Percentiles rank a stretch among this genome's conserved stretches.
Conservation (phyloP, 2,113 vertebrate genomes). For the Trematomus loennbergii region DNA sequence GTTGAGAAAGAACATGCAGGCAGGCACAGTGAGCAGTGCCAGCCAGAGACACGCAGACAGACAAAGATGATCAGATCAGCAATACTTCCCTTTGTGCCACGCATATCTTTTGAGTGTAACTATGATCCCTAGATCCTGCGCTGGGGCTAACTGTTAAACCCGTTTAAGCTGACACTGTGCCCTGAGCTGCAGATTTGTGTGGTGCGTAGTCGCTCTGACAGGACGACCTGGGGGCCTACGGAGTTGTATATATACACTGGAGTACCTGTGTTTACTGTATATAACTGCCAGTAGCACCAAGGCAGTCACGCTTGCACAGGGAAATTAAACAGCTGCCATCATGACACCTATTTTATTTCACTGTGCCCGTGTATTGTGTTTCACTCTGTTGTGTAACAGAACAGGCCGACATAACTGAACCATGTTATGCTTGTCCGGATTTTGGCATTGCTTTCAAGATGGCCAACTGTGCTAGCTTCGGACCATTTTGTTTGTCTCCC, state of each 20-base stretch:
- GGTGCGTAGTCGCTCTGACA: constrained; percentile 45
- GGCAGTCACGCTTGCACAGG: constrained; percentile 19
- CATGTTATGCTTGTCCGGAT: constrained; percentile 54
- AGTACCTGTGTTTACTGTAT: constrained; percentile 64
- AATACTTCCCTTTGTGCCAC: constrained; percentile 30
- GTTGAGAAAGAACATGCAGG: constrained; percentile 32
- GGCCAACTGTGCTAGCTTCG: constrained; percentile 18
- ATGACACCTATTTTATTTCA: constrained; percentile 55
- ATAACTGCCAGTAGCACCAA: constrained; percentile 27
- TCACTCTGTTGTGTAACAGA: constrained; percentile 40
- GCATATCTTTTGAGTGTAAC: constrained; percentile 49
- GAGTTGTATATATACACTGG: constrained; percentile 30
- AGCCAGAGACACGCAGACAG: constrained; percentile 24
- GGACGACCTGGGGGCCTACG: constrained; percentile 69
- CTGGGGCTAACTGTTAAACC: constrained; percentile 70
- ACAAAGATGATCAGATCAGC: constrained; percentile 63
- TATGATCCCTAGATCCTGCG: constrained; percentile 56
- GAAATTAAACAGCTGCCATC: constrained; percentile 57
- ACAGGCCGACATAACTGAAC: constrained; percentile 32
- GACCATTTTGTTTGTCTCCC: constrained; percentile 28
- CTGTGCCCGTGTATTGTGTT: constrained; percentile 41
- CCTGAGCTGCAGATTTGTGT: constrained; percentile 70
- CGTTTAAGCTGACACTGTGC: constrained; percentile 74
- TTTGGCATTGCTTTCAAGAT: constrained; percentile 39
- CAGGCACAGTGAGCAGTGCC: constrained; percentile 25